Evolutionary conservation across 2,888 invertebrate species (phyloP), one percentile per base, ranked within the genome.

Genomic region (Hydrotaea cyrtoneurina): DNA sequence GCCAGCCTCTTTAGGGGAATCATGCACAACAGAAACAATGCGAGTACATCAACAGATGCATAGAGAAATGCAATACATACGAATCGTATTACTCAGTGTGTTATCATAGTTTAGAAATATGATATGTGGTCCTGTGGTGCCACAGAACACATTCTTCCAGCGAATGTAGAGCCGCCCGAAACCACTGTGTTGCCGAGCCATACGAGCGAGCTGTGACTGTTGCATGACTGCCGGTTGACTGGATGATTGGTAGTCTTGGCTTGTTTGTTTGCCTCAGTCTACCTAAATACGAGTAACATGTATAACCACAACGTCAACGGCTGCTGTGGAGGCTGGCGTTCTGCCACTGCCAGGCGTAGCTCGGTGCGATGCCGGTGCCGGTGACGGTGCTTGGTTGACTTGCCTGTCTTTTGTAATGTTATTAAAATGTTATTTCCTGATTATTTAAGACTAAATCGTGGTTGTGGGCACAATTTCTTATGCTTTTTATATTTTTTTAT

Each of bases 341-440:
- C 21, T 55, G 62, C 13, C n/a, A 62, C 19, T 75, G 43, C 66
- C 39, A n/a, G 13, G n/a, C 23, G 62, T 23, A 15, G 10, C 13
- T 31, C 26, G 36, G 23, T 50, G 46, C 13, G 4, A 23, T 66
- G 76, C 31, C 59, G 50, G 19, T 69, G 53, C 21, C 57, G 59
- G 36, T n/a, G 72, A n/a, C 13, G 53, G 15, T 59, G 59, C 13
- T 36, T 23, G 43, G 39, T 21, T 50, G 36, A n/a, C 36, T 2
- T 64, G 66, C 46, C 57, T 76, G 59, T 69, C 86, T 81, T 83
- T 84, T 80, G 73, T 84, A 78, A 82, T 76, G 69, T 76, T 82
- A 84, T 86, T 86, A 82, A 86, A 82, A 84, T 84, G 80, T 84
- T 82, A 86, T 86, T 86, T 86, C 86, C 80, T 82, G 83, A 86